Evolutionary conservation across 2,888 invertebrate genomes (phyloP).

Genomic region (Sylvicola fuscatus): DNA sequence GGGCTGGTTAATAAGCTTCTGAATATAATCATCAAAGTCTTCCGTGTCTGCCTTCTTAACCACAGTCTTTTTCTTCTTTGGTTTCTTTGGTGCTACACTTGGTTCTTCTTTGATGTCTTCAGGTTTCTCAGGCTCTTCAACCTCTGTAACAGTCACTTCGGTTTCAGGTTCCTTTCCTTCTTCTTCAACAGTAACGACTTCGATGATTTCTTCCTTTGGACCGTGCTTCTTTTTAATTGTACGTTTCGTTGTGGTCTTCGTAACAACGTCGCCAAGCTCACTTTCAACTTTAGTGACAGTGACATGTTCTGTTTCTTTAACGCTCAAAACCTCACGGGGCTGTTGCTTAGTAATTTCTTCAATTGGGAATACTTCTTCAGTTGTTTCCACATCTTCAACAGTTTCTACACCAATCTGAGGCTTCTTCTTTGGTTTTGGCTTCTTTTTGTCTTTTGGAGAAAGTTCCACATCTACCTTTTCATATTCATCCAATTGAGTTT

Average conservation of each 20-base stretch:
- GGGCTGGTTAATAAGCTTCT: conserved; percentile 14
- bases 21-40: conserved; percentile 17
- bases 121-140: too few relatives aligned
- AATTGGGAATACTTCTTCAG: background rate
- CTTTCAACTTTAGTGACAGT: conserved; percentile 7
- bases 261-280: conserved; percentile 21
- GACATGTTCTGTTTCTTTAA: background rate
- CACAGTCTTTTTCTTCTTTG: conserved; percentile 6
- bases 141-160: conserved; percentile 20
- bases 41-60: conserved; percentile 13
- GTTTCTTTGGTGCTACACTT: background rate
- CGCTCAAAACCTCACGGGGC: background rate
- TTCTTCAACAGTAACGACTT: conserved; percentile 21
- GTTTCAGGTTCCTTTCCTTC: conserved; percentile 24
- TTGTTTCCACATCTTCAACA: conserved; percentile 1
- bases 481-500: conserved; percentile 2
- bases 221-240: conserved; percentile 23
- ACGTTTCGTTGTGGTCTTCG: conserved; percentile 24
- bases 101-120: too few relatives aligned
- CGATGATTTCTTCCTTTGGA: conserved; percentile 20
- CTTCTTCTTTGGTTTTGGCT: conserved; percentile 14
- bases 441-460: conserved; percentile 3
- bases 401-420: too few relatives aligned
- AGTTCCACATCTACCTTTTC: background rate
- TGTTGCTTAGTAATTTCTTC: background rate